A percentile compares a stretch with the other conserved stretches of the same genome.
phyloP scores from a whole-genome alignment of 2,797 vertebrate genomes.

The Pelobates cultripes region DNA sequence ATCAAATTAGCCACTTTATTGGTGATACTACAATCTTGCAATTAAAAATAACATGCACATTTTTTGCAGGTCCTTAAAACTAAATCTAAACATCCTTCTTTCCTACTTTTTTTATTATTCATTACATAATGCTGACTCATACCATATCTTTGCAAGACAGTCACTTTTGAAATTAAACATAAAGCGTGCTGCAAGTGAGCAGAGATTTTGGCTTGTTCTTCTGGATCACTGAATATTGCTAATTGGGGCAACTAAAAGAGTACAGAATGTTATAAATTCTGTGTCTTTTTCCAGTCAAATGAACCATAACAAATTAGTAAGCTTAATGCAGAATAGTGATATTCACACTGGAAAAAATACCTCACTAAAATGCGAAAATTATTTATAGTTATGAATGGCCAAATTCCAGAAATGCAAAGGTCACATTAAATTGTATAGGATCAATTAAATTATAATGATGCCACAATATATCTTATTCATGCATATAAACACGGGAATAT shows the following conservation, averaged over 20 bases:
- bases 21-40: too few relatives aligned
- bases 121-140: constrained; percentile 2
- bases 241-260: constrained; percentile 43
- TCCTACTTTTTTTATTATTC: neutral
- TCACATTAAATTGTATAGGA: neutral
- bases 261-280: constrained; percentile 20
- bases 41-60: too few relatives aligned
- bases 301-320: constrained; percentile 20
- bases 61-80: neutral
- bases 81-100: neutral
- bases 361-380: neutral
- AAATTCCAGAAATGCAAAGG: neutral
- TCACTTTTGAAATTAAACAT: constrained; percentile 15
- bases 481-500: too few relatives aligned
- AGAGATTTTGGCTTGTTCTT: constrained; percentile 16
- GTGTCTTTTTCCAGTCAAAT: constrained; percentile 27
- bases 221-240: constrained; percentile 41
- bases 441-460: too few relatives aligned
- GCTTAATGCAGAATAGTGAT: constrained; percentile 9
- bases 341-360: neutral
- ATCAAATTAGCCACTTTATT: too few relatives aligned
- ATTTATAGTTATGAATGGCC: neutral
- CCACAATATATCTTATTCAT: too few relatives aligned
- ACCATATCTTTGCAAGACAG: constrained; percentile 13
- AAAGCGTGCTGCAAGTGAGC: constrained; percentile 2